Evolutionary conservation across 2,113 vertebrate genomes (phyloP).

Genomic region (Nothocercus nigrocapillus): DNA sequence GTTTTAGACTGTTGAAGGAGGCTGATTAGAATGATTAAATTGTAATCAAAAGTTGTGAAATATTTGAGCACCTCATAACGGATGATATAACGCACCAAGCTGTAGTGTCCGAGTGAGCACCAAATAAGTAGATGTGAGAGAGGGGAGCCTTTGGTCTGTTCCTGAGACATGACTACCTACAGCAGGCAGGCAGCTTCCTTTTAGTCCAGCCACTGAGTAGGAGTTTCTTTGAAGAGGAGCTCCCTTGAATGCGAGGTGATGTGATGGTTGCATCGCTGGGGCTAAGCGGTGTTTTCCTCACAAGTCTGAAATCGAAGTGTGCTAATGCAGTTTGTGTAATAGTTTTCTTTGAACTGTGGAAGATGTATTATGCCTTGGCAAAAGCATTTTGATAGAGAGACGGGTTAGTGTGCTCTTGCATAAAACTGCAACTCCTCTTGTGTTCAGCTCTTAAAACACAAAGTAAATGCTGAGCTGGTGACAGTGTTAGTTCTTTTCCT

Average conservation of each 20-base stretch:
- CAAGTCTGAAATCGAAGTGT: neutral
- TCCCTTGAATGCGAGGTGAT: neutral
- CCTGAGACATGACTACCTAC: accelerated
- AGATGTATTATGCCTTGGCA: neutral
- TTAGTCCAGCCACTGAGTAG: neutral
- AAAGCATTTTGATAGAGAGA: neutral
- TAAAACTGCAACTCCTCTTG: neutral
- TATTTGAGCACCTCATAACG: accelerated
- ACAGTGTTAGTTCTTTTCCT: neutral
- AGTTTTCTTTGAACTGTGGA: neutral
- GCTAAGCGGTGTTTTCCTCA: neutral
- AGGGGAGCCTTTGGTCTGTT: neutral
- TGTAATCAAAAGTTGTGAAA: neutral
- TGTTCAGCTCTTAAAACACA: neutral
- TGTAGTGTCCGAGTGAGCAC: accelerated
- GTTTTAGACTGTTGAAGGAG: neutral
- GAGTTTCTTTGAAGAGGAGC: neutral
- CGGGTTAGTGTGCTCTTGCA: neutral
- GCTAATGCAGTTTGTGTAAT: neutral
- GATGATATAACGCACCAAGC: accelerated
- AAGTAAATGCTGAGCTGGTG: neutral
- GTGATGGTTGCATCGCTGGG: neutral
- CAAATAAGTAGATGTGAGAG: neutral
- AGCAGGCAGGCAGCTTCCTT: neutral
- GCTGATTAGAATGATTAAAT: accelerated